These are phyloP conservation scores for Leucoraja erinaceus DNA, from an alignment of 2,113 vertebrate genomes.

Conservation along the genomic window DNA sequence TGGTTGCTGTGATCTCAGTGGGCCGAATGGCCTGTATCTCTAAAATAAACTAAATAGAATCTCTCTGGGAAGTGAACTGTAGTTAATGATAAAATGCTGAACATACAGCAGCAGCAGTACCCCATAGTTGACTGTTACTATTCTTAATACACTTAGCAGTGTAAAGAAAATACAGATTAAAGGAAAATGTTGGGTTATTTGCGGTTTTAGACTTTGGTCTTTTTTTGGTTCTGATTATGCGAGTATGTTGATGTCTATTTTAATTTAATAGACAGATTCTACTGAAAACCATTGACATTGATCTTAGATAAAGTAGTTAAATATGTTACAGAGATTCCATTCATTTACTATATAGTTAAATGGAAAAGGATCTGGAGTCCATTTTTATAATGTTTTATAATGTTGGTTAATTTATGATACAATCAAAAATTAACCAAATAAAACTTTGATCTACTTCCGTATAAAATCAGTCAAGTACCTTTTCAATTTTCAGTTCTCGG, in stretches of 20 bases:
- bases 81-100: background rate
- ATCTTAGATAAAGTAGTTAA: background rate
- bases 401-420: background rate
- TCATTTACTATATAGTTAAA: background rate
- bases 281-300: background rate
- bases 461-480: slow-evolving; percentile 60
- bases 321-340: background rate
- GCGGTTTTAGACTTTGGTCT: background rate
- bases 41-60: background rate
- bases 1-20: no score
- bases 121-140: background rate
- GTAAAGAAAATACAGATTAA: background rate
- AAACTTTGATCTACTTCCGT: background rate
- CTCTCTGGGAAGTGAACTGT: background rate
- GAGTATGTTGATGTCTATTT: background rate
- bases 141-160: background rate
- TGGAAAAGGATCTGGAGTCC: background rate
- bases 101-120: background rate
- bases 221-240: no score
- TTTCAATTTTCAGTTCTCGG: slow-evolving; percentile 88
- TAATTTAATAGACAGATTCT: background rate
- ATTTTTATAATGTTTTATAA: background rate
- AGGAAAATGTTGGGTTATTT: background rate
- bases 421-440: no score
- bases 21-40: no score